These are phyloP conservation scores for Augochlora pura DNA, from an alignment of 1,140 invertebrate species.

Conservation along the genomic window DNA sequence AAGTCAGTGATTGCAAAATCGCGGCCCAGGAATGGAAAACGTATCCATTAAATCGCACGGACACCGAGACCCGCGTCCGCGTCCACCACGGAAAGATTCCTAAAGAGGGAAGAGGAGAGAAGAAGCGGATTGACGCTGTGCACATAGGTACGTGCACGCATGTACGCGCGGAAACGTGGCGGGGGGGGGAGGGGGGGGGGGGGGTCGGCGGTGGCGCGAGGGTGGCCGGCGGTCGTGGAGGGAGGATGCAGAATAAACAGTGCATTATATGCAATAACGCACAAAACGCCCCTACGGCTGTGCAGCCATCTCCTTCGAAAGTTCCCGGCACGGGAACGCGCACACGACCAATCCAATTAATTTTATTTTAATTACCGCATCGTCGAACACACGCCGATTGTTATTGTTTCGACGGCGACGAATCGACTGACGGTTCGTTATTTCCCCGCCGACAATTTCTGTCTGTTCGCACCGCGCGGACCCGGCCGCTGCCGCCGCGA, in stretches of 20 bases:
- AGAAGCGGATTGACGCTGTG: conserved; percentile 50
- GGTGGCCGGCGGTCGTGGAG: conserved; percentile 6
- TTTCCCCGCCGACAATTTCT: conserved; percentile 63
- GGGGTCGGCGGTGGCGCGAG: too few relatives aligned
- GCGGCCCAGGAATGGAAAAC: too few relatives aligned
- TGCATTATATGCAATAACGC: conserved; percentile 70
- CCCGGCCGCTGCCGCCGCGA: conserved; percentile 6
- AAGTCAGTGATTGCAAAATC: too few relatives aligned
- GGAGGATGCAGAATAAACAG: conserved; percentile 66
- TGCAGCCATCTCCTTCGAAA: conserved; percentile 66
- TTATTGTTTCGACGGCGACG: conserved; percentile 69
- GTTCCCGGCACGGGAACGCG: conserved; percentile 49
- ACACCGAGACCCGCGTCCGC: too few relatives aligned
- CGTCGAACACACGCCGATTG: conserved; percentile 64
- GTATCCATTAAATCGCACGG: too few relatives aligned
- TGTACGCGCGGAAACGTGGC: conserved; percentile 14
- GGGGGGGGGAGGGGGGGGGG: not conserved
- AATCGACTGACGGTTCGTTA: conserved; percentile 59
- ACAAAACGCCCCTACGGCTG: conserved; percentile 68
- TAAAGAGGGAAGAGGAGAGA: conserved; percentile 25
- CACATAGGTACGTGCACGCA: not conserved
- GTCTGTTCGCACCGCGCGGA: conserved; percentile 36
- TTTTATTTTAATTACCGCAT: conserved; percentile 75
- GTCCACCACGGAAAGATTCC: conserved; percentile 11
- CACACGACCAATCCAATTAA: conserved; percentile 73